Evolutionary conservation across 2,797 vertebrate genomes (phyloP).

Genomic region (Gallinago stenura): DNA sequence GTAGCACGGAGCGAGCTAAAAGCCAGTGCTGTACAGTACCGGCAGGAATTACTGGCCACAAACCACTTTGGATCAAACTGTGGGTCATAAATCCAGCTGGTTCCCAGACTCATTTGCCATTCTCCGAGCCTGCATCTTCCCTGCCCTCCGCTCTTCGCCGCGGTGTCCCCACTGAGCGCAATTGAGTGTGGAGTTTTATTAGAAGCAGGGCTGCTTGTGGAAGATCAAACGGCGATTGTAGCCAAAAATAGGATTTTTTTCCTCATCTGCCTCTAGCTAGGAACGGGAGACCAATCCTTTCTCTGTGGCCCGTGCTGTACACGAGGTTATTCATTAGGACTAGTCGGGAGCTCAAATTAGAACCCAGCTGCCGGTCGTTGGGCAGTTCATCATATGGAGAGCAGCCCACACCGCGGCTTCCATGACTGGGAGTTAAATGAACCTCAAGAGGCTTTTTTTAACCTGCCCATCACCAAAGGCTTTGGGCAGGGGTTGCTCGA

Average conservation of each 20-base stretch:
- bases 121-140: constrained; percentile 22
- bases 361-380: constrained; percentile 15
- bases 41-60: constrained; percentile 29
- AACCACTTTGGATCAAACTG: constrained; percentile 44
- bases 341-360: constrained; percentile 36
- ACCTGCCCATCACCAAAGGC: neutral
- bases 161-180: constrained; percentile 10
- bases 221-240: constrained; percentile 59
- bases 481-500: neutral
- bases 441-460: neutral
- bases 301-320: neutral
- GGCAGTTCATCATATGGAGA: constrained; percentile 10
- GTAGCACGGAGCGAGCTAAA: neutral
- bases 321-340: constrained; percentile 62
- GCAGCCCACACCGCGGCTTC: neutral
- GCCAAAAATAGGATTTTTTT: constrained; percentile 60
- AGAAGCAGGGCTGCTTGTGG: constrained; percentile 56
- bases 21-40: neutral
- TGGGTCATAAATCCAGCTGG: constrained; percentile 46
- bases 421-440: neutral
- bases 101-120: constrained; percentile 55
- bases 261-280: constrained; percentile 61
- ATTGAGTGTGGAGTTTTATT: constrained; percentile 51
- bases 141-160: constrained; percentile 14
- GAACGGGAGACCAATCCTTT: constrained; percentile 60